Conservation (phyloP, 2,113 vertebrate species). For the Danionella cerebrum region DNA sequence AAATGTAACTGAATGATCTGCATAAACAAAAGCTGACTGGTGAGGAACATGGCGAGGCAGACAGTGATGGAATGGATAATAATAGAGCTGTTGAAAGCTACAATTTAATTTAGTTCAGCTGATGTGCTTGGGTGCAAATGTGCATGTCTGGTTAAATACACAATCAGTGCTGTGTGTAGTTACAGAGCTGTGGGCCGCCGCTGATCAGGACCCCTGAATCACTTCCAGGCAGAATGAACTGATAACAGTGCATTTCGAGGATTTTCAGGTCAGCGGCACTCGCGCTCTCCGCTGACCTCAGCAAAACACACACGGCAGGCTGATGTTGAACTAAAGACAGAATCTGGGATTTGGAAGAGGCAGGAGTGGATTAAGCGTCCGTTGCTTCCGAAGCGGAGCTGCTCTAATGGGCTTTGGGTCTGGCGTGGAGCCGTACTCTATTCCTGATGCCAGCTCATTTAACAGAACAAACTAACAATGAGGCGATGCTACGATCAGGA, state of each 20-base stretch:
- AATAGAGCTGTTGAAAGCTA: neutral
- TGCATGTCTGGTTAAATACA: neutral
- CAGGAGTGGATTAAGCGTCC: neutral
- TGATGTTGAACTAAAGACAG: conserved; percentile 26
- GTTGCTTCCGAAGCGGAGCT: neutral
- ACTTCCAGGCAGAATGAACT: neutral
- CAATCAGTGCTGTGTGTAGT: neutral
- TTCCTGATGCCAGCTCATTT: conserved; percentile 22
- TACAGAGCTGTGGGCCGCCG: neutral
- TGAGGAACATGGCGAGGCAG: neutral
- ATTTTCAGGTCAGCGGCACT: neutral
- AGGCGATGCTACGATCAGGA: neutral
- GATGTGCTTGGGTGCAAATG: neutral
- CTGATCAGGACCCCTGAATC: neutral
- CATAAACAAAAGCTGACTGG: conserved; percentile 17
- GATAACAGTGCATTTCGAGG: neutral
- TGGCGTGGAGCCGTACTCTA: neutral
- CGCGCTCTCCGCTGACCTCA: conserved; percentile 17
- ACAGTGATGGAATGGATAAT: neutral
- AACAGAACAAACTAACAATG: conserved; percentile 9
- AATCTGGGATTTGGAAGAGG: neutral
- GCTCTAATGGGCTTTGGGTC: conserved; percentile 9
- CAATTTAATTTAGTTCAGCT: neutral
- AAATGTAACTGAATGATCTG: too few species aligned
- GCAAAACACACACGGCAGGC: conserved; percentile 15